Evolutionary conservation across 2,113 vertebrate genomes (phyloP), one percentile per base, ranked within the genome.

Genomic region (Tupaia tana): DNA sequence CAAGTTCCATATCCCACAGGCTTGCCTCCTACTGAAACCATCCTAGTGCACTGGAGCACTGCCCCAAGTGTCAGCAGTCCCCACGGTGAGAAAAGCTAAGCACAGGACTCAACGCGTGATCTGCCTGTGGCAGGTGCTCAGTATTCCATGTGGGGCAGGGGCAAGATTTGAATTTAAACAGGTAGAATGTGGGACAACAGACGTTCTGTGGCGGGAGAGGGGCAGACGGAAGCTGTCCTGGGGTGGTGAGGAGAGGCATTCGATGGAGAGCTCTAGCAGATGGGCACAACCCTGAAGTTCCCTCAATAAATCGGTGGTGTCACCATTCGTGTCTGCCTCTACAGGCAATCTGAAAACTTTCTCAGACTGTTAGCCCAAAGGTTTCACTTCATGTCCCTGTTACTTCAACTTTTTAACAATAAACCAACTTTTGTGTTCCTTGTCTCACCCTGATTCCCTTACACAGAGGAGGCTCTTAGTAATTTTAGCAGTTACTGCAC

Each of bases 131-230:
- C n/a, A 78, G 86, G 64, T 7, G 29, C 78, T 86, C 87, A 61
- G 24, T 22, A 29, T 64, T 74, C 15, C 66, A 90, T 61, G 83
- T 71, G 6, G 52, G 54, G 34, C 8, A 34, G 6, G n/a, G 34
- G 16, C 14, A 29, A 31, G n/a, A 69, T 81, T 92, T 96, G 92
- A 89, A 86, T 61, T 4, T 69, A 94, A 92, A 86, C 43, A 80
- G 58, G 19, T 9, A 31, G 83, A 89, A 94, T 24, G 66, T 24
- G 10, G 83, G 34, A 13, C 19, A n/a, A 66, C 14, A 31, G 87
- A 61, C 89, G 81, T 69, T 96, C 86, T n/a, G 78, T 2, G 77
- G 89, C 43, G 6, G 43, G 94, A 90, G 95, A 34, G 77, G 88
- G 64, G 64, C 10, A 0, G 9, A 16, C 14, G 64, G 29, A 43